Conservation (phyloP, 2,113 vertebrate species). For the Bostrychus sinensis region DNA sequence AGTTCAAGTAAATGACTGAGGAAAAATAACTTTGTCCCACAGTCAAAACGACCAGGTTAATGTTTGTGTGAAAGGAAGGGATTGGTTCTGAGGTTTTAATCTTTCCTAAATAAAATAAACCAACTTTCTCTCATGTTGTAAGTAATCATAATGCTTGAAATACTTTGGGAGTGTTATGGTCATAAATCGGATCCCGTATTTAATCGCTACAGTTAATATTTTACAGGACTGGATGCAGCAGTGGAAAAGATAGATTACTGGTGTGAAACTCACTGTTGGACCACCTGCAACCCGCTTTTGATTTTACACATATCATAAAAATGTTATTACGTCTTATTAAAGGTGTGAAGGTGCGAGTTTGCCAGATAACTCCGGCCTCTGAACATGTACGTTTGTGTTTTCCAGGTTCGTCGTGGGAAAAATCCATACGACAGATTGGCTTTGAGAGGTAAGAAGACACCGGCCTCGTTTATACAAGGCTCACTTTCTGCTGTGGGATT, state of each 20-base stretch:
- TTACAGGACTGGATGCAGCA: not conserved
- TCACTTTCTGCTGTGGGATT: too few species aligned
- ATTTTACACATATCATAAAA: conserved; percentile 13
- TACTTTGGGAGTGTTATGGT: not conserved
- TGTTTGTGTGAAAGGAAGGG: too few species aligned
- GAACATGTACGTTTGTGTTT: conserved; percentile 43
- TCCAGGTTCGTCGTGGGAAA: conserved; percentile 93
- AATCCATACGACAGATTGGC: conserved; percentile 92
- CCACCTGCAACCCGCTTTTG: not conserved
- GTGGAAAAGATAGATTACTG: not conserved
- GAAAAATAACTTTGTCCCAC: too few species aligned
- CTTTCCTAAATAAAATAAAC: not conserved
- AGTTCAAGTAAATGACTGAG: too few species aligned
- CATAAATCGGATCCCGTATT: not conserved
- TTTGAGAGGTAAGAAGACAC: conserved; percentile 91
- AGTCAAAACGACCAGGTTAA: too few species aligned
- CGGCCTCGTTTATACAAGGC: not conserved
- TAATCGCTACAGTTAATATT: not conserved
- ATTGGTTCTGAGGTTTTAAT: too few species aligned
- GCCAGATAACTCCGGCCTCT: not conserved
- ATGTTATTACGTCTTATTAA: not conserved
- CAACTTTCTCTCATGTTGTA: not conserved
- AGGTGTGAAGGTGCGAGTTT: not conserved
- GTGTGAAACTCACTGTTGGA: not conserved
- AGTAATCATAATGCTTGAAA: not conserved